Evolutionary conservation across 2,113 vertebrate species (phyloP).

Genomic region (Microtus montanus): DNA sequence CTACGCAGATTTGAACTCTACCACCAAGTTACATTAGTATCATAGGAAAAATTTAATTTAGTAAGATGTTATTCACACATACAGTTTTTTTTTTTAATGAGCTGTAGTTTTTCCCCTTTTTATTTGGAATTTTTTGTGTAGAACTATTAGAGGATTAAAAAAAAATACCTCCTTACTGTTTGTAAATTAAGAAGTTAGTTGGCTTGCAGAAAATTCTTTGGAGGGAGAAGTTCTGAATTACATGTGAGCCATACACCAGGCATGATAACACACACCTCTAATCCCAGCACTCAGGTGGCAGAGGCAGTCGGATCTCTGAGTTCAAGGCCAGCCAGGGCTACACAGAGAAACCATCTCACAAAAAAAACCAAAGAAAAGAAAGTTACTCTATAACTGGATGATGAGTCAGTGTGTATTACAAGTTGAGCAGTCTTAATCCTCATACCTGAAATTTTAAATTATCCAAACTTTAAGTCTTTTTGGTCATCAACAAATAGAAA

Average conservation of each 20-base stretch:
- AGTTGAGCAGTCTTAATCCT: background rate
- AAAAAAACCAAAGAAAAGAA: background rate
- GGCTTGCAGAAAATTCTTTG: conserved; percentile 44
- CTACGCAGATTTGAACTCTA: background rate
- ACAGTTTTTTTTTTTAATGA: no score
- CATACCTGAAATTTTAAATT: background rate
- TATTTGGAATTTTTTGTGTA: conserved; percentile 41
- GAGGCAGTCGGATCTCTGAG: no score
- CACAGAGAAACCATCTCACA: background rate
- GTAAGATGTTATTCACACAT: background rate
- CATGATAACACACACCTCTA: no score
- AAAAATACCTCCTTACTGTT: background rate
- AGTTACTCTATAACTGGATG: background rate
- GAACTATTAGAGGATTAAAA: background rate
- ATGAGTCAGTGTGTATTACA: conserved; percentile 10
- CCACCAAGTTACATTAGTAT: background rate
- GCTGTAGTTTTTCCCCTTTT: background rate
- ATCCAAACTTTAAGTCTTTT: background rate
- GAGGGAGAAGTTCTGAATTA: conserved; percentile 57
- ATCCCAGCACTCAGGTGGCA: no score
- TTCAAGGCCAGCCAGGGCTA: no score
- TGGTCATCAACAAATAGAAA: background rate
- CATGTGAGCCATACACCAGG: background rate
- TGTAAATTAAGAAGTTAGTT: conserved; percentile 19
- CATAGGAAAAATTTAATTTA: conserved; percentile 26